Evolutionary conservation across 2,113 vertebrate genomes (phyloP).

Genomic region (Phylloscopus trochiloides): DNA sequence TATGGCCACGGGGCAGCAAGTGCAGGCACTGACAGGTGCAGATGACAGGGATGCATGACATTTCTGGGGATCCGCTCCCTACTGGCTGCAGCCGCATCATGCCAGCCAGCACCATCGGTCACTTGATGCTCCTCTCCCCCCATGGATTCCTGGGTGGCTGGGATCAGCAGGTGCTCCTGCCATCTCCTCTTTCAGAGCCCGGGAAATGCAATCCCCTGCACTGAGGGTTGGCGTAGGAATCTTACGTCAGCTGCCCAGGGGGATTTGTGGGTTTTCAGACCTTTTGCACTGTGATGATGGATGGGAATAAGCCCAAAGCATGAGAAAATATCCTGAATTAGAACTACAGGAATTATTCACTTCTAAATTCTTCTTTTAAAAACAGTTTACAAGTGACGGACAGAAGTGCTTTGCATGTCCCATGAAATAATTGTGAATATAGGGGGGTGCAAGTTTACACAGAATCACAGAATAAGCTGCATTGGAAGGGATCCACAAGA

Average conservation of each 20-base stretch:
- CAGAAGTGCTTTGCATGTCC: neutral
- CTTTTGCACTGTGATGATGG: neutral
- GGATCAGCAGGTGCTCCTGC: constrained; percentile 17
- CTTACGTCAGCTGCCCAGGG: neutral
- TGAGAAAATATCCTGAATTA: neutral
- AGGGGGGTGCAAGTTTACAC: neutral
- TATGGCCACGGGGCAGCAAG: constrained; percentile 83
- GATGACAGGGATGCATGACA: constrained; percentile 76
- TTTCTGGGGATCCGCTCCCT: constrained; percentile 40
- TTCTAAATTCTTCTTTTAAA: neutral
- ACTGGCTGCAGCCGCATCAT: neutral
- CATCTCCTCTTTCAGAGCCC: neutral
- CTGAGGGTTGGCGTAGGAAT: neutral
- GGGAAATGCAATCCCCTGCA: constrained; percentile 22
- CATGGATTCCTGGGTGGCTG: constrained; percentile 19
- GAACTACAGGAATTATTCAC: neutral
- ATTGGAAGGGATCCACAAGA: neutral
- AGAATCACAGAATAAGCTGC: neutral
- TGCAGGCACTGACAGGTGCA: constrained; percentile 77
- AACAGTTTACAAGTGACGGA: neutral
- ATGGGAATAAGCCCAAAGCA: neutral
- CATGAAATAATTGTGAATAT: neutral
- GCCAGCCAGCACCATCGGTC: constrained; percentile 15
- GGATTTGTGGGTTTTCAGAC: neutral
- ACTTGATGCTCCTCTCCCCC: constrained; percentile 62